Base-by-base conservation (phyloP, 2,888 invertebrate genomes). In the Drosophila antonietae region DNA sequence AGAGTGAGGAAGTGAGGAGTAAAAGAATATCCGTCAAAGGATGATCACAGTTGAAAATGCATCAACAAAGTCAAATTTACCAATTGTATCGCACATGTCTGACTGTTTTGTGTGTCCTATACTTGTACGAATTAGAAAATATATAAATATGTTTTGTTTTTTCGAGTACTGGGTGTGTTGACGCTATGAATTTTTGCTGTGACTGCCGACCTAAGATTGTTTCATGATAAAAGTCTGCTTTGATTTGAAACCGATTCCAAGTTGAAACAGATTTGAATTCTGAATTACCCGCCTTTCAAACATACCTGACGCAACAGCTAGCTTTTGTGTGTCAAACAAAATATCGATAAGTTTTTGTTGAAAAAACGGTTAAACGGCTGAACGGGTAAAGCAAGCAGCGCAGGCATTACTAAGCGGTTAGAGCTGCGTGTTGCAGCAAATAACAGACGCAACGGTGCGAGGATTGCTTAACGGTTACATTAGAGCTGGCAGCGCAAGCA, bases 131-230 rank as follows among this genome's bases (percentile, higher is more conserved):
- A 2, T 2, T 53, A 52, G 31, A 70, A 76, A 52, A 61, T 70
- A 46, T 52, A 57, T 52, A 57, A 53, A 55, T 58, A 31, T 59
- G 59, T 49, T 49, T 49, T 31, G 59, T 49, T 49, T 59, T 59
- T 49, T 23, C 1, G 51, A 63, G 37, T 52, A 58, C 39, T 52
- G n/a, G 33, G 57, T 75, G 69, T 68, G 44, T 20, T 53, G 39
- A 62, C 33, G 73, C 52, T 47, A 56, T 52, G 47, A 78, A 77
- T 52, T 74, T 72, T 57, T 64, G 28, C 10, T 70, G 33, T 64
- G 39, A 63, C 41, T 57, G 41, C 23, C 37, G 43, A n/a, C 23
- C 10, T 43, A 6, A 35, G 3, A 7, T 39, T 49, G 18, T 28
- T 15, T 18, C 46, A 43, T 41, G n/a, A 9, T 5, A n/a, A 0